Base-by-base conservation (phyloP, 2,888 invertebrate genomes). In the Deroplatys truncata region DNA sequence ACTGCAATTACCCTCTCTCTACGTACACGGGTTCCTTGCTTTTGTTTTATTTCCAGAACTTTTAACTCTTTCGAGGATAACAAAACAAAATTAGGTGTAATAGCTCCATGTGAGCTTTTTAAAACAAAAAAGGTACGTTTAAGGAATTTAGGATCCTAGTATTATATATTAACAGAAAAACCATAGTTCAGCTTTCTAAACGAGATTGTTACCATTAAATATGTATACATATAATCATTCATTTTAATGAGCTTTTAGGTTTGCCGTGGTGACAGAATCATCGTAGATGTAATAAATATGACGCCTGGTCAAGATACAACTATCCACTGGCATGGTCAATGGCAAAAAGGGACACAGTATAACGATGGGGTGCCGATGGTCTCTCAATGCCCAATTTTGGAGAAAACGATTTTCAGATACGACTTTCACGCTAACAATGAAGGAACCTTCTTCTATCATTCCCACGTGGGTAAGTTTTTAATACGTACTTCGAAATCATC, bases 291-390 rank as follows among this genome's bases (percentile, higher is more conserved):
- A 8, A 89, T 91, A 29, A 94, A 94, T 91, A 91, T 91, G 31
- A 91, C 93, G 89, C 92, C 91, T 25, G 92, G 92, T 0, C 92
- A 93, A 89, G 92, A 92, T 16, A 92, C 93, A 25, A 92, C 93
- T 82, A 92, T 95, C 49, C 95, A 95, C 92, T 95, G 94, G 94
- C 94, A 95, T 91, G 95, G 95, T 13, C 89, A 93, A 16, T 92
- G 92, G 82, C 93, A 93, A 90, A 91, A 91, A 16, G 92, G 91
- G 16, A 92, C 92, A 0, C 92, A 92, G 25, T 92, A 93, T 91
- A 93, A 93, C 93, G 94, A 94, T 90, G 94, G 94, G 7, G 94
- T 94, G 9, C 91, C 94, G 1, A 92, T 93, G 92, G 92, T 94
- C 3, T 93, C 93, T 0, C 94, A 94, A 91, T 94, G 94, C 91